Conservation (phyloP, 2,113 vertebrate genomes). For the Meles meles region DNA sequence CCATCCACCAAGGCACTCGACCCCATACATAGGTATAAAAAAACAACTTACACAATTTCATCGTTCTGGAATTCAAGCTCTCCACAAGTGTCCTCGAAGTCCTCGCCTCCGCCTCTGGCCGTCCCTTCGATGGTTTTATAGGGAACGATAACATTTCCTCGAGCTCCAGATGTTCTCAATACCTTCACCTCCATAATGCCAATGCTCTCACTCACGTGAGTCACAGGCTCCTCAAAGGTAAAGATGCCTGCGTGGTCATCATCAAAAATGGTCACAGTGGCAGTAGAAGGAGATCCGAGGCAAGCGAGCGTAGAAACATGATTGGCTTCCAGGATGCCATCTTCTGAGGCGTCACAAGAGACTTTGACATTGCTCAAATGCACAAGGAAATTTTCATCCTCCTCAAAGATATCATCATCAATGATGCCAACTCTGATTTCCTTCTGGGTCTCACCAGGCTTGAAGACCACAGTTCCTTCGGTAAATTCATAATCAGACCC, state of each 20-base stretch:
- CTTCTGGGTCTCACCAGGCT: constrained; percentile 93
- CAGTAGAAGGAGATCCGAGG: constrained; percentile 88
- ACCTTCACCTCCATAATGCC: constrained; percentile 97
- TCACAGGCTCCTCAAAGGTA: constrained; percentile 90
- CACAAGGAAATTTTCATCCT: constrained; percentile 96
- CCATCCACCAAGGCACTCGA: neutral
- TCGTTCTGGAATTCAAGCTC: constrained; percentile 96
- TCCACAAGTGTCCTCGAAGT: constrained; percentile 96
- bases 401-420: constrained; percentile 97
- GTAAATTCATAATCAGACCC: constrained; percentile 94
- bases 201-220: constrained; percentile 92
- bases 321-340: constrained; percentile 77
- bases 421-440: constrained; percentile 94
- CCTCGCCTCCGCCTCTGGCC: constrained; percentile 95
- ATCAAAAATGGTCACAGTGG: constrained; percentile 94
- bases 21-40: neutral
- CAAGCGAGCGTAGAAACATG: constrained; percentile 81
- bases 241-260: constrained; percentile 98
- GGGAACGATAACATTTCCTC: constrained; percentile 93
- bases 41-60: constrained; percentile 93
- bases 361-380: constrained; percentile 92
- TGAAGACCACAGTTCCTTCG: constrained; percentile 90
- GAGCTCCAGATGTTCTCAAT: constrained; percentile 90
- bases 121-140: constrained; percentile 94
- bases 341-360: constrained; percentile 82